Conservation (phyloP, 2,888 invertebrate genomes). For the Folsomia manolachei region DNA sequence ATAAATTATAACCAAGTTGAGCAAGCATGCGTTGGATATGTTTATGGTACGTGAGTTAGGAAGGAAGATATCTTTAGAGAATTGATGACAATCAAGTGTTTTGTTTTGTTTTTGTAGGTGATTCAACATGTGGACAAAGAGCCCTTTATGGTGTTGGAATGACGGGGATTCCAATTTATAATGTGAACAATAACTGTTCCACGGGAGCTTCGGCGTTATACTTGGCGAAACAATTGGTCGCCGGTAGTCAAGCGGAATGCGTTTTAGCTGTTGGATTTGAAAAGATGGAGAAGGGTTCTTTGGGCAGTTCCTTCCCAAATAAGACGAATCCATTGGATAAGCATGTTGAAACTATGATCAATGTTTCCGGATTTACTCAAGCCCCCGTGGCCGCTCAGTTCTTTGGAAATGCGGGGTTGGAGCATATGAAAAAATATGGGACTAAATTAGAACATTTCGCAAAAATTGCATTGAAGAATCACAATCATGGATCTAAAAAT, state of each 20-base stretch:
- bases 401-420: constrained; percentile 93
- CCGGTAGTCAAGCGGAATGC: constrained; percentile 78
- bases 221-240: constrained; percentile 87
- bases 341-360: constrained; percentile 80
- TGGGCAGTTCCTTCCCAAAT: constrained; percentile 67
- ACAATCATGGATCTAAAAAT: constrained; percentile 93
- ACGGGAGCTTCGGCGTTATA: constrained; percentile 91
- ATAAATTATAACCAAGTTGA: constrained; percentile 73
- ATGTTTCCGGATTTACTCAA: constrained; percentile 73
- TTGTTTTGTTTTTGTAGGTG: constrained; percentile 66
- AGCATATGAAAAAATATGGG: constrained; percentile 95
- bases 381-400: constrained; percentile 90
- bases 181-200: constrained; percentile 98
- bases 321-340: constrained; percentile 86
- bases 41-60: constrained; percentile 72
- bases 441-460: constrained; percentile 90
- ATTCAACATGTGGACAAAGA: constrained; percentile 92
- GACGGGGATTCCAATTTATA: constrained; percentile 95
- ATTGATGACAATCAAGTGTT: no score
- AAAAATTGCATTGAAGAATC: constrained; percentile 97
- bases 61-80: no score
- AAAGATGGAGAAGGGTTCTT: constrained; percentile 93
- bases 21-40: constrained; percentile 89
- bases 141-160: constrained; percentile 91
- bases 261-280: constrained; percentile 94